Evolutionary conservation across 2,888 invertebrate genomes (phyloP), one percentile per base, ranked within the genome.

Genomic region (Drosophila kokeensis): DNA sequence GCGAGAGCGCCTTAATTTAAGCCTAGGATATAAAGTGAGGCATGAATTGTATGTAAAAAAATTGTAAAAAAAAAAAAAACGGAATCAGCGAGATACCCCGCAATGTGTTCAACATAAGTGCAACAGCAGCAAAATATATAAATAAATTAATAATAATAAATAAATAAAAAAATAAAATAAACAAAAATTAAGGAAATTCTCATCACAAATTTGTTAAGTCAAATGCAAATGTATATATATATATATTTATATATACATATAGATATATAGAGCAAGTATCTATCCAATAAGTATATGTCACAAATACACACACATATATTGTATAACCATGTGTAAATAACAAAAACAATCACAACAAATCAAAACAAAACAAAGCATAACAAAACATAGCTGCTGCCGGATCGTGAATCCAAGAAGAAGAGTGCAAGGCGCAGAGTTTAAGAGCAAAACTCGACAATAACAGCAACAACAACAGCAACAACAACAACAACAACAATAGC

Each of bases 21-120:
- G 61, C 61, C 57, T 70, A 76, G 71, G 38, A 69, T 76, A 60
- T 36, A 73, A 57, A 73, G 61, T 61, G 61, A 68, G 42, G 42
- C 42, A 72, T 68, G 36, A 57, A 49, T 55, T 45, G 24, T 34
- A 76, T 70, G 29, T 73, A 65, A 70, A 61, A 24, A 48, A 21
- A 45, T 32, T 32, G 32, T 32, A 42, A 42, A 42, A 45, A 24
- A 21, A 21, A 29, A 55, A 7, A 15, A 42, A 54, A 61, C 29
- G 36, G 57, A 53, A 68, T 50, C 55, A 59, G 65, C 65, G 77
- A 45, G 45, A 78, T 78, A 79, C 78, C 80, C 67, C 76, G 70
- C 61, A 38, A 75, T 79, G 80, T 79, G 78, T 78, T 78, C 78
- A 76, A 54, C 21, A 49, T 69, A 61, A 75, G 75, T 75, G 68